Base-by-base conservation (phyloP, 2,113 vertebrate genomes). In the Nothobranchius kuhntae region DNA sequence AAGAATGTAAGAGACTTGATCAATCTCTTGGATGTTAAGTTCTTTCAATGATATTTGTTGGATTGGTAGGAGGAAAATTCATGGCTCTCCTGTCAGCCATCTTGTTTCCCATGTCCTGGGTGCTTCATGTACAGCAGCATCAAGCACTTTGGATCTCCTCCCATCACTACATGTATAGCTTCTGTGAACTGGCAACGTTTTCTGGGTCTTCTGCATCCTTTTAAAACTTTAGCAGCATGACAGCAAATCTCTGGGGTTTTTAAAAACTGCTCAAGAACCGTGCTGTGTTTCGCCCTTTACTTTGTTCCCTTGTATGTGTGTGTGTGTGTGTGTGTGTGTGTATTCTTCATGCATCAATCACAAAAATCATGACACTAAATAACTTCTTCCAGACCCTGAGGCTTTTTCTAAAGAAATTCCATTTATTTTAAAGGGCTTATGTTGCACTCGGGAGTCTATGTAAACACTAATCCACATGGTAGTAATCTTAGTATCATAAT, bases 401-500 rank as follows among this genome's bases (percentile, higher is more conserved):
- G 51, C 53, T 50, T 13, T 45, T n/a, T 26, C 63, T 67, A 36
- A 55, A 54, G 48, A 26, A 30, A 50, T 4, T 77, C 53, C 70
- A 55, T 78, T 50, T 71, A 78, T 69, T 76, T 85, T 68, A 73
- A 67, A 57, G 35, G 59, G 17, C 1, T 38, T 54, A 13, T 3
- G 3, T 60, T 58, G 50, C 46, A 24, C 35, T 12, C 45, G 38
- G 44, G 64, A 75, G 54, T 6, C 0, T 44, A 42, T 13, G 47
- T 3, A 3, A 51, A 62, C 57, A 61, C 30, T 36, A 58, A 13
- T 51, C 42, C 17, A 44, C 65, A 53, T 63, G 54, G 13, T n/a
- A 45, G 45, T 21, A 7, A 35, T 56, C 15, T 38, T 13, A 36
- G 26, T 7, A 40, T 51, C 55, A 36, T 12, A 42, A 40, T 15